phyloP scores from a whole-genome alignment of 30 jellyfish, hydroid and myxozoan species.

The Cassiopea andromeda region DNA sequence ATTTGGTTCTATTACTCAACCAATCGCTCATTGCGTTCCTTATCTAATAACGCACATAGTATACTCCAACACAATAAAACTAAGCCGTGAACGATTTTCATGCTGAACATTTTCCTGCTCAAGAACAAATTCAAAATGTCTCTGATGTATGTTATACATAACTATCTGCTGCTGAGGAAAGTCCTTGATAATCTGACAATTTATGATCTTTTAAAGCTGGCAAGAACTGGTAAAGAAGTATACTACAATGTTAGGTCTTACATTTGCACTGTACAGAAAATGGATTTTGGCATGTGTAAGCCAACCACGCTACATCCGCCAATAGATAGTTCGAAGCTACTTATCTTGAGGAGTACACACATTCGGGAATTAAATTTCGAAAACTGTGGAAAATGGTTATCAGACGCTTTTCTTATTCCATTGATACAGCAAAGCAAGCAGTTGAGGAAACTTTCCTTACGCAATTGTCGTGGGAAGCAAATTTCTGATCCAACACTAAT shows the following conservation, averaged over 20 bases:
- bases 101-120: background rate
- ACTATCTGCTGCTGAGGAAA: constrained; percentile 5
- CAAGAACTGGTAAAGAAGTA: background rate
- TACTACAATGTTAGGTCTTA: background rate
- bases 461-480: constrained; percentile 1
- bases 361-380: constrained; percentile 11
- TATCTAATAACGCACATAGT: too few relatives aligned
- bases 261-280: background rate
- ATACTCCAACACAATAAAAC: too few relatives aligned
- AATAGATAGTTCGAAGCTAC: background rate
- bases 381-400: constrained; percentile 42
- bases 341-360: background rate
- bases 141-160: background rate
- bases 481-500: constrained; percentile 1
- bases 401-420: constrained; percentile 14
- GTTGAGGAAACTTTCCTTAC: constrained; percentile 13
- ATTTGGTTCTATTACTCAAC: too few relatives aligned
- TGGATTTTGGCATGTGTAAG: constrained; percentile 17
- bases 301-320: background rate
- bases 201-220: background rate
- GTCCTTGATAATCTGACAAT: constrained; percentile 8
- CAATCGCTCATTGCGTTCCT: too few relatives aligned
- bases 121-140: background rate
- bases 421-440: background rate
- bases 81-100: background rate